Evolutionary conservation across 2,888 invertebrate genomes (phyloP).

Genomic region (Trisateles emortualis): DNA sequence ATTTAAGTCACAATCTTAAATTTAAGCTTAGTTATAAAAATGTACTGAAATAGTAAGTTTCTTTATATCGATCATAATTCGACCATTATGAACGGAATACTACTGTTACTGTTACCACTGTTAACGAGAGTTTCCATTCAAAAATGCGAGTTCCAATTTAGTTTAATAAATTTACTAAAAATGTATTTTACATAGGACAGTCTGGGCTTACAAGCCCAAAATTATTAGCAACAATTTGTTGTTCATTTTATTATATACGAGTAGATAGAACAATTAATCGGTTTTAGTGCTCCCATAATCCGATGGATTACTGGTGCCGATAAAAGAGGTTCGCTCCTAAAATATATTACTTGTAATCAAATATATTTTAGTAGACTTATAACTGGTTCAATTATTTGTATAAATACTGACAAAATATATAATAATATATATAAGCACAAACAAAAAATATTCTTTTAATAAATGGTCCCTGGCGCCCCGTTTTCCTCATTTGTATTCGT

Average conservation of each 20-base stretch:
- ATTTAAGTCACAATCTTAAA: too few species aligned
- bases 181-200: too few species aligned
- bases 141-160: too few species aligned
- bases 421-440: background rate
- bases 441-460: background rate
- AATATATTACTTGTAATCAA: slow-evolving; percentile 18
- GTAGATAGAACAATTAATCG: slow-evolving; percentile 30
- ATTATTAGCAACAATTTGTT: background rate
- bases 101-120: too few species aligned
- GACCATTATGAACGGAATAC: too few species aligned
- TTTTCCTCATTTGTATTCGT: slow-evolving; percentile 10
- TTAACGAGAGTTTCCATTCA: too few species aligned
- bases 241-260: slow-evolving; percentile 27
- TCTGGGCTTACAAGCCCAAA: background rate
- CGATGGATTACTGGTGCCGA: slow-evolving; percentile 16
- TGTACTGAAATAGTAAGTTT: too few species aligned
- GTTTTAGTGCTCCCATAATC: slow-evolving; percentile 23
- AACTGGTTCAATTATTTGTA: too few species aligned
- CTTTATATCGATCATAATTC: too few species aligned
- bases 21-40: too few species aligned
- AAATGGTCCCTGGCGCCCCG: background rate
- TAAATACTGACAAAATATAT: background rate
- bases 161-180: too few species aligned
- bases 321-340: slow-evolving; percentile 16
- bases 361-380: too few species aligned